Evolutionary conservation across 2,888 invertebrate genomes (phyloP), one percentile per base, ranked within the genome.

Genomic region (Argyresthia goedartella): DNA sequence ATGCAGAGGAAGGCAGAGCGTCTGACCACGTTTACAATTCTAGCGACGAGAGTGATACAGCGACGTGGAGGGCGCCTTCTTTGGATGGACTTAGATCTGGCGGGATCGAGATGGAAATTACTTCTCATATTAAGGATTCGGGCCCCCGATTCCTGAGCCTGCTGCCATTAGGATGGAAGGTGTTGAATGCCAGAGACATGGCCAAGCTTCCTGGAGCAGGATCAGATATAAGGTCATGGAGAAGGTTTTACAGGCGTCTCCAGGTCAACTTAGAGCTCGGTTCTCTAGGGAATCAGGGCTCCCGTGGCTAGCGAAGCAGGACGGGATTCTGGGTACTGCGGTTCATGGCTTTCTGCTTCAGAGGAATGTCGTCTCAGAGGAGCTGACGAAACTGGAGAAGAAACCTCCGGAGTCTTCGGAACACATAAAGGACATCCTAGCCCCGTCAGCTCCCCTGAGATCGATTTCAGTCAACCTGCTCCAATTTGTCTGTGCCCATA

Each of bases 221-320:
- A 51, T 51, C 33, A 8, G 50, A 4, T 50, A 50, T 43, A 50
- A 50, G 25, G 41, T 42, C 33, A 43, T 50, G 4, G 42, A 39
- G 16, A 42, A 42, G 13, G 42, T 25, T 16, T 14, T 50, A 13
- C 50, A 50, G 4, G 50, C 50, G 11, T 4, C 50, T 8, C 42
- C 43, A 8, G 9, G 10, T 4, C 9, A 16, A 16, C 45, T 45
- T 15, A 4, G 16, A 8, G 9, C 16, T 45, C 45, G 25, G 3
- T 10, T 25, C 7, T 45, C 16, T 33, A n/a, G n/a, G n/a, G n/a
- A n/a, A n/a, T n/a, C n/a, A n/a, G n/a, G n/a, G n/a, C n/a, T n/a
- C n/a, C 35, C 6, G 1, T 48, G 34, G 13, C 48, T 35, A 4
- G 6, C 48, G 9, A 33, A 9, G 1, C 48, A 48, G 15, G 48